Evolutionary conservation across 1,140 invertebrate species (phyloP), one percentile per base, ranked within the genome.

Genomic region (Drosophila santomea): DNA sequence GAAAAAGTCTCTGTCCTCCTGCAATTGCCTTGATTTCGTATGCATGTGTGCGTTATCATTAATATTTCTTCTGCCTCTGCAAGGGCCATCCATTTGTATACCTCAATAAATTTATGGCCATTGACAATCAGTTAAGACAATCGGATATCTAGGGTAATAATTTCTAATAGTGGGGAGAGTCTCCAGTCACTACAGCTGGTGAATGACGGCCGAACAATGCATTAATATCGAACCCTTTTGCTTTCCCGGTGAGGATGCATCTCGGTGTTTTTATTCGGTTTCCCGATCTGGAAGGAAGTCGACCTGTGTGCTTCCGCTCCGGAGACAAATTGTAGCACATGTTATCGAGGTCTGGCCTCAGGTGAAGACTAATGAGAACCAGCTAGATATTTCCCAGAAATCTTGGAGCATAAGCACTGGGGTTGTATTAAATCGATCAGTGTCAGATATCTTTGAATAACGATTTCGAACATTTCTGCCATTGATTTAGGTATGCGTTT

Each of bases 121-220:
- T 72, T 84, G 84, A 84, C 84, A 89, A 89, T 89, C 84, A 84
- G 84, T 89, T 89, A 89, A 72, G 80, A 89, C 84, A 80, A 89
- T 84, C 84, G 80, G 73, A 89, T 90, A 89, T 89, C 84, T 89
- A 72, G 84, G 80, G 84, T 89, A 89, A 89, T 89, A 89, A 89
- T 88, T 88, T 88, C 84, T 88, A 88, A 88, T 89, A 78, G 75
- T 69, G 50, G 69, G 71, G 57, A 74, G 52, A 17, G 52, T 36
- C 50, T 44, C 62, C 44, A 14, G 51, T 32, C 45, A 36, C 66
- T 32, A 59, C 82, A 85, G 63, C 78, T 81, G 78, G 69, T 67
- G 35, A 55, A 58, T 54, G 51, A 55, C 43, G 25, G 45, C 36
- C 36, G 32, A 15, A 51, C 48, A 28, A 48, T n/a, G 45, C 45